These are phyloP conservation scores for Porites australiensis DNA, from an alignment of 64 coral and sea anemone species.

Conservation along the genomic window DNA sequence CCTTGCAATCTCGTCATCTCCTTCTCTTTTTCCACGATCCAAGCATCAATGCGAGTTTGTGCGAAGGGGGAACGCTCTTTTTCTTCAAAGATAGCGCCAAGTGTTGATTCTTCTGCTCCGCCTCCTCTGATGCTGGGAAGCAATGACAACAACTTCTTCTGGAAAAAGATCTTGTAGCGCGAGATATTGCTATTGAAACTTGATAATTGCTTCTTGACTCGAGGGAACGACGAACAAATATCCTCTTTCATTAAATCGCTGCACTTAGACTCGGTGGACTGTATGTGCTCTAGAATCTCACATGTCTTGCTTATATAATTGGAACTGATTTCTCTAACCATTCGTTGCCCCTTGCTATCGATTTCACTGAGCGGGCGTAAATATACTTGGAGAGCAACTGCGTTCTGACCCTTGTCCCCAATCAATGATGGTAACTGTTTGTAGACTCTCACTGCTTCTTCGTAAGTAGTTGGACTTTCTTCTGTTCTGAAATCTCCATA, in stretches of 20 bases:
- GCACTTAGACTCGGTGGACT: not conserved
- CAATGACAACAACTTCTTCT: conserved; percentile 10
- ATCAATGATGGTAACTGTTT: conserved; percentile 48
- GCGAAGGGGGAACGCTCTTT: conserved; percentile 64
- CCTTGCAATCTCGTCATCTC: conserved; percentile 45
- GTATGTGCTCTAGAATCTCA: conserved; percentile 24
- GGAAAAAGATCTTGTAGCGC: conserved; percentile 12
- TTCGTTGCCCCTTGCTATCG: conserved; percentile 12
- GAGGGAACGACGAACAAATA: conserved; percentile 15
- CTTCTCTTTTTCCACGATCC: conserved; percentile 32
- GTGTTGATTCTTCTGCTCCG: conserved; percentile 19
- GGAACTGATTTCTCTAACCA: conserved; percentile 51
- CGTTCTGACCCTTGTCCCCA: conserved; percentile 48
- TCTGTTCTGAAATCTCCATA: conserved; percentile 45
- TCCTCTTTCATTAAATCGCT: conserved; percentile 41
- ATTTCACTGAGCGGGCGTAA: conserved; percentile 61
- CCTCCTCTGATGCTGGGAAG: conserved; percentile 54
- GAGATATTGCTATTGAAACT: not conserved
- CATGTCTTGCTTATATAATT: conserved; percentile 20
- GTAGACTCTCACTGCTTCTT: conserved; percentile 55
- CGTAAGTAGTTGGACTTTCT: conserved; percentile 46
- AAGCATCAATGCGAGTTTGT: not conserved
- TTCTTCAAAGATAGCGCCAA: conserved; percentile 7
- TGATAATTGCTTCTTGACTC: conserved; percentile 12
- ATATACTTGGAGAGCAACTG: conserved; percentile 43